Percentiles rank a stretch among this genome's conserved stretches.
phyloP scores from a whole-genome alignment of 2,888 invertebrate species.

The Amphiduros pacificus region DNA sequence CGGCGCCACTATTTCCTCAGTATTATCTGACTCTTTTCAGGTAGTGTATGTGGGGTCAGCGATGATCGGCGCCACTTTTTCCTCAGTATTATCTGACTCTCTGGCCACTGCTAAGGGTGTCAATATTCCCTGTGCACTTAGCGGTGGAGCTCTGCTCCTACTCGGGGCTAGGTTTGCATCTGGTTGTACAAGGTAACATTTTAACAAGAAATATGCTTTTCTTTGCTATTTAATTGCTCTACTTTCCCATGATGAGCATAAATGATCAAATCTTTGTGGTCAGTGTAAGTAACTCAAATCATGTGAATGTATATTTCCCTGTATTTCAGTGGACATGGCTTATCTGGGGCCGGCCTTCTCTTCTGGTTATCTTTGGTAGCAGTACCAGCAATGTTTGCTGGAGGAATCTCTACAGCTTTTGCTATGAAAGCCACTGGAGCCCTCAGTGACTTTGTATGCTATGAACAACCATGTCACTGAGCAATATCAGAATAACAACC shows the following conservation, averaged over 20 bases:
- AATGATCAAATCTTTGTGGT: too few relatives aligned
- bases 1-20: too few relatives aligned
- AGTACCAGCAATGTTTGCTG: conserved; percentile 51
- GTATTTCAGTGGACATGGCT: conserved; percentile 50
- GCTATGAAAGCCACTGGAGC: conserved; percentile 37
- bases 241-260: too few relatives aligned
- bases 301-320: not conserved
- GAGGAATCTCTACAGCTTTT: conserved; percentile 44
- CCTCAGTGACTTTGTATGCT: conserved; percentile 17
- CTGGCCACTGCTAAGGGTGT: conserved; percentile 21
- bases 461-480: too few relatives aligned
- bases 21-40: too few relatives aligned
- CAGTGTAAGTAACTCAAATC: too few relatives aligned
- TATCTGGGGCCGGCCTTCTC: conserved; percentile 49
- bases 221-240: too few relatives aligned
- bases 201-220: too few relatives aligned
- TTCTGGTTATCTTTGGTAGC: conserved; percentile 46
- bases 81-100: conserved; percentile 20
- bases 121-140: conserved; percentile 11
- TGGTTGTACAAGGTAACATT: conserved; percentile 33
- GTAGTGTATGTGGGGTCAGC: conserved; percentile 25
- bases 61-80: conserved; percentile 17
- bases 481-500: too few relatives aligned
- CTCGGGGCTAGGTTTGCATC: conserved; percentile 26
- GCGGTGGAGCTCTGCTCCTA: conserved; percentile 26